Evolutionary conservation across 2,113 vertebrate genomes (phyloP).

Genomic region (Cryptotis parvus): DNA sequence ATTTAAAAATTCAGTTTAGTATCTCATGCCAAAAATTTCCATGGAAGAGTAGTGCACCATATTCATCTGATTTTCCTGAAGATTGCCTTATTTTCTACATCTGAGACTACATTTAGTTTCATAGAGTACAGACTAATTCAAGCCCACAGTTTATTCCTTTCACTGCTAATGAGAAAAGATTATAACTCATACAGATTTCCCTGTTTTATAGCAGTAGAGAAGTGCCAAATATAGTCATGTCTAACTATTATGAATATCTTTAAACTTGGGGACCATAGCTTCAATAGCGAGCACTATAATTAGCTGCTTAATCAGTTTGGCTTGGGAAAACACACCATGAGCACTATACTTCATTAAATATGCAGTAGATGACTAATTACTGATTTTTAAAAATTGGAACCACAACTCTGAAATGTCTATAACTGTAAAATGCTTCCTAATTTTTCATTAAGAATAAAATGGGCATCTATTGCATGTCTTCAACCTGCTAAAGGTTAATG

Average conservation of each 20-base stretch:
- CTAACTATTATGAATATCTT: constrained; percentile 69
- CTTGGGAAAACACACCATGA: constrained; percentile 51
- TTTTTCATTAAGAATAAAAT: constrained; percentile 59
- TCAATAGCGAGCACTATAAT: constrained; percentile 63
- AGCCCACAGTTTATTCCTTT: constrained; percentile 45
- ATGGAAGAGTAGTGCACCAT: background rate
- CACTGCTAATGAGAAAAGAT: constrained; percentile 61
- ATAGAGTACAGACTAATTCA: constrained; percentile 23
- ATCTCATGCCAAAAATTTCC: background rate
- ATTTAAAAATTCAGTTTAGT: background rate
- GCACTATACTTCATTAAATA: constrained; percentile 55
- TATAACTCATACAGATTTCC: constrained; percentile 25
- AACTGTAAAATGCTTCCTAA: constrained; percentile 52
- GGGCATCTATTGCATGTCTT: background rate
- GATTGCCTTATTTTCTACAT: constrained; percentile 17
- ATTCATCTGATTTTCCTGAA: constrained; percentile 27
- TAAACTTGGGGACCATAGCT: constrained; percentile 20
- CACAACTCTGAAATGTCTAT: background rate
- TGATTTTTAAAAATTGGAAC: constrained; percentile 61
- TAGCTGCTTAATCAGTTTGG: constrained; percentile 68
- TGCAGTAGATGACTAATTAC: constrained; percentile 58
- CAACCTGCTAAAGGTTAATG: constrained; percentile 59
- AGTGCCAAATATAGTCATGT: constrained; percentile 61
- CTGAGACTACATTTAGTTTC: constrained; percentile 34
- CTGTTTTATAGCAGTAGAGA: constrained; percentile 37